Evolutionary conservation across 1,140 invertebrate species (phyloP), one percentile per base, ranked within the genome.

Genomic region (Drosophila dunni): DNA sequence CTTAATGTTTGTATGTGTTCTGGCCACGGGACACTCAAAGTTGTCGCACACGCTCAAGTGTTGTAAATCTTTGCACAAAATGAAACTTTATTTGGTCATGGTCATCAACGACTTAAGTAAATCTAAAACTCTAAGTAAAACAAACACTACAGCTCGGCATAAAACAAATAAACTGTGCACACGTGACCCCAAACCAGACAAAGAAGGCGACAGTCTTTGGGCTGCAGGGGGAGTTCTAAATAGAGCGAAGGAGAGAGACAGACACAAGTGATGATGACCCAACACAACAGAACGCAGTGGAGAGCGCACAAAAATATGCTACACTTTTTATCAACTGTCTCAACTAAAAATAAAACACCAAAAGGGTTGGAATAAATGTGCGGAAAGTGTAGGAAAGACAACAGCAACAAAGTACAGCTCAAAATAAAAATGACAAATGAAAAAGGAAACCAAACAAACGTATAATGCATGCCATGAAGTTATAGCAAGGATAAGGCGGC

Each of bases 51-150:
- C 84, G 84, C 80, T 88, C 84, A 64, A 88, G 84, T 88, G 84
- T 50, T 88, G 84, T 88, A 88, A 88, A 88, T 89, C 80, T 88
- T 88, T 64, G 80, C 70, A 80, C 77, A 88, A 78, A 88, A 88
- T 84, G 83, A 89, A 88, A 88, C 79, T 89, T 88, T 88, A 88
- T 88, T 88, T 88, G 83, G 84, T 84, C 84, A 88, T 83, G 83
- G 83, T 88, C 84, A 89, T 88, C 83, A 88, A 75, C 73, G 84
- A 88, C 84, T 88, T 84, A 75, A 89, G 80, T 89, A 88, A 88
- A 88, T 88, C 84, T 78, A 89, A 89, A 84, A 88, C 83, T 88
- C 84, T 89, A 88, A 89, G 84, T 89, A 89, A 88, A 84, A 81
- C 78, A 88, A 88, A 88, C 80, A 86, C 82, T 79, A 75, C 64